These are phyloP conservation scores for Acanthornis magna DNA, from an alignment of 2,797 vertebrate genomes.

Conservation along the genomic window DNA sequence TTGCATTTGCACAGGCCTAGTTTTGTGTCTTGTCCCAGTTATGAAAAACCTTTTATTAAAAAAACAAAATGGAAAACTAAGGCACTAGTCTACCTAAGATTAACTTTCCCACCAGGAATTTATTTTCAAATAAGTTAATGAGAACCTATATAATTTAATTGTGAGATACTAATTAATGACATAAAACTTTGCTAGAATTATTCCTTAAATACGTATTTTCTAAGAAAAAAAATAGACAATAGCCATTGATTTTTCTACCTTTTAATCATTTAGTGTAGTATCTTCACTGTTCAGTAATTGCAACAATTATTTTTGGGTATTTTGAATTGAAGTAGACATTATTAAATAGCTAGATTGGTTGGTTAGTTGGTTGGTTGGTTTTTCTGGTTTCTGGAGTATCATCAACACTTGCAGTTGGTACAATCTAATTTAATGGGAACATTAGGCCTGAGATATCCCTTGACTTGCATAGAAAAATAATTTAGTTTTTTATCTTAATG, in stretches of 20 bases:
- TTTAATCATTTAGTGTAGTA: background rate
- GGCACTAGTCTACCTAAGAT: background rate
- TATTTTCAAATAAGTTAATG: background rate
- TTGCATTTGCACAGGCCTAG: background rate
- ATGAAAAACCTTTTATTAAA: background rate
- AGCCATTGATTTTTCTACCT: background rate
- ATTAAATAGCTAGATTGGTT: background rate
- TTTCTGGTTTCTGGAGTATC: background rate
- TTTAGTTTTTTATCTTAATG: background rate
- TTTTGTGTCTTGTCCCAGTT: background rate
- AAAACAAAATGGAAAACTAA: background rate
- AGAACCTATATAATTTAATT: background rate
- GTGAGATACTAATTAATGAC: background rate
- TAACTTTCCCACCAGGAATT: background rate
- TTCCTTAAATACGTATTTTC: background rate
- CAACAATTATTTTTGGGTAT: background rate
- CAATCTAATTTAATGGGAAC: background rate
- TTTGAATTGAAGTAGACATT: background rate
- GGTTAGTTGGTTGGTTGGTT: fast-evolving
- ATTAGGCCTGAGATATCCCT: background rate
- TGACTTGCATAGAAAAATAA: background rate
- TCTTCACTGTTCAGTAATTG: background rate
- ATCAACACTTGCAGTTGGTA: background rate
- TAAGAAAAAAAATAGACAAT: background rate
- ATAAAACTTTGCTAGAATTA: background rate